phyloP scores from a whole-genome alignment of 2,797 vertebrate species.

The Liparis tanakae region DNA sequence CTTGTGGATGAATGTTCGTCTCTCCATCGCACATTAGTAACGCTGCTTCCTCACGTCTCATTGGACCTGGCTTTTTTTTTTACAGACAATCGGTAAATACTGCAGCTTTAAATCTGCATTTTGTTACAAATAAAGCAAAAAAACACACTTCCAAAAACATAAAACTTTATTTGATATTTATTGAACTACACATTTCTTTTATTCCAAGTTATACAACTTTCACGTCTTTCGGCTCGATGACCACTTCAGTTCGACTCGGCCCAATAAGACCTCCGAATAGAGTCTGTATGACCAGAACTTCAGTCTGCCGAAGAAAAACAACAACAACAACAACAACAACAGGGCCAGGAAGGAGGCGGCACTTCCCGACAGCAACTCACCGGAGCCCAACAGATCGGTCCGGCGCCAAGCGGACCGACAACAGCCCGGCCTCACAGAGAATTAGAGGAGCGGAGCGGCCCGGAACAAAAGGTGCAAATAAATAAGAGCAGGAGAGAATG shows the following conservation, averaged over 20 bases:
- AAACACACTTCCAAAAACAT: background rate
- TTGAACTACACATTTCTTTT: background rate
- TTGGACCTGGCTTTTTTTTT: too few relatives aligned
- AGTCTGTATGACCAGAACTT: conserved; percentile 37
- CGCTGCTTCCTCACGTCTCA: too few relatives aligned
- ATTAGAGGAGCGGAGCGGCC: conserved; percentile 40
- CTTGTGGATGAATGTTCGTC: too few relatives aligned
- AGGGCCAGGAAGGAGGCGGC: conserved; percentile 15
- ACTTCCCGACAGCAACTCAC: conserved; percentile 52
- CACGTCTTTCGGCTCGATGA: conserved; percentile 10
- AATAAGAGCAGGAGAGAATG: conserved; percentile 62
- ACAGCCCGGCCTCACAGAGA: conserved; percentile 8
- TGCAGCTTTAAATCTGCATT: background rate
- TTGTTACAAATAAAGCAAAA: background rate
- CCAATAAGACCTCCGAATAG: conserved; percentile 26
- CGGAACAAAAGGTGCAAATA: conserved; percentile 69
- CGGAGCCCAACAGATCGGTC: conserved; percentile 56
- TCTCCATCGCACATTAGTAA: too few relatives aligned
- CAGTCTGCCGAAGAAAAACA: conserved; percentile 18
- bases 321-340: too few relatives aligned
- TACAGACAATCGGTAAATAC: background rate
- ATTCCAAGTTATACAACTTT: background rate
- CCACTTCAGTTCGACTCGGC: conserved; percentile 16
- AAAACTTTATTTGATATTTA: background rate
- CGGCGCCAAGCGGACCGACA: conserved; percentile 42